phyloP scores from a whole-genome alignment of 2,888 invertebrate genomes.

The Suillia variegata region DNA sequence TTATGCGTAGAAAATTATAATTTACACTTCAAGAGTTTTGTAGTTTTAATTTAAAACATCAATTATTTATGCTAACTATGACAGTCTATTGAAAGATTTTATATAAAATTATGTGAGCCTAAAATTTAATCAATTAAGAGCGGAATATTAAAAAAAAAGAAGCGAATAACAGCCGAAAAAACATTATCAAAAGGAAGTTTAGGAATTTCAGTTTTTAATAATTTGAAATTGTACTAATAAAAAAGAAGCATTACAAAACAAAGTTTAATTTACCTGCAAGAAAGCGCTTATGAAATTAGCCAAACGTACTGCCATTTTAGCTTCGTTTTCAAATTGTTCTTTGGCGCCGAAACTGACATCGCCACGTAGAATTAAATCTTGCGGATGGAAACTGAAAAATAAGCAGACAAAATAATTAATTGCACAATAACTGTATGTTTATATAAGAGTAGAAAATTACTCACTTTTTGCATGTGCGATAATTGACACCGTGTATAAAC shows the following conservation, averaged over 20 bases:
- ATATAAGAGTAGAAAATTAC: too few relatives aligned
- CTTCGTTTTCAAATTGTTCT: conserved; percentile 91
- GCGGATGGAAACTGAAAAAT: conserved; percentile 68
- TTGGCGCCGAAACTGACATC: conserved; percentile 87
- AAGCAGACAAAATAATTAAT: conserved; percentile 20
- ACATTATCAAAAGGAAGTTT: too few relatives aligned
- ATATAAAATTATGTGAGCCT: too few relatives aligned
- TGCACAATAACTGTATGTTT: not conserved
- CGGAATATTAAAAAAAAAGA: too few relatives aligned
- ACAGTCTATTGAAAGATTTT: too few relatives aligned
- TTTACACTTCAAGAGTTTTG: conserved; percentile 55
- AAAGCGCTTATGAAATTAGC: conserved; percentile 97
- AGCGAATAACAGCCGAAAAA: too few relatives aligned
- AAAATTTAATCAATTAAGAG: too few relatives aligned
- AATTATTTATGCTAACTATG: too few relatives aligned
- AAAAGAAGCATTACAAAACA: too few relatives aligned
- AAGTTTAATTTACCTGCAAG: conserved; percentile 73
- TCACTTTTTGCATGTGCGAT: conserved; percentile 63
- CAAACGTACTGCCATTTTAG: conserved; percentile 92
- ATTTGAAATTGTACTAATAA: too few relatives aligned
- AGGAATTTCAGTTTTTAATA: too few relatives aligned
- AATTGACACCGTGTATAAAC: conserved; percentile 74
- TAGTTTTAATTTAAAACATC: too few relatives aligned
- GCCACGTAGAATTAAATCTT: conserved; percentile 80
- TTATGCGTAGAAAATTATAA: conserved; percentile 57